A percentile compares a stretch with the other conserved stretches of the same genome.
Conservation (phyloP, 1,140 invertebrate genomes). For the Phthorimaea operculella region DNA sequence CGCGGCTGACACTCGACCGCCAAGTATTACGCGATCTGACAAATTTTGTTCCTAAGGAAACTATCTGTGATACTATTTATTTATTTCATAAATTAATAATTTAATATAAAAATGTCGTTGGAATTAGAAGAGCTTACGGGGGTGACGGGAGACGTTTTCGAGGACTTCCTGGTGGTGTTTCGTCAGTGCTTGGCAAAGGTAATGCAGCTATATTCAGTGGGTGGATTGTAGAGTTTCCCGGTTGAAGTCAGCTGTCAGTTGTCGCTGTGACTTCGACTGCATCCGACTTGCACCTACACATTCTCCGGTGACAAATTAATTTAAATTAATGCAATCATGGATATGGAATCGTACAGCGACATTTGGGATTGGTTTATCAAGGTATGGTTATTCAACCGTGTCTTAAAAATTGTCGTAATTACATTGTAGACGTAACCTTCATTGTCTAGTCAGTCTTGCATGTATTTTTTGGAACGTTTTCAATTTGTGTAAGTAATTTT, state of each 20-base stretch:
- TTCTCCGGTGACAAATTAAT: too few relatives aligned
- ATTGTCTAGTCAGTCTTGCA: neutral
- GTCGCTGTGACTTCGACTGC: neutral
- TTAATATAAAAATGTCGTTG: constrained; percentile 53
- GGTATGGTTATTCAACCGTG: constrained; percentile 23
- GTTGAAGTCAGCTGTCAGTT: neutral
- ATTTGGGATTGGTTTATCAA: constrained; percentile 49
- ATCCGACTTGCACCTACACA: neutral
- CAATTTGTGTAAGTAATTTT: neutral
- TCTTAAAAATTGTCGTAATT: neutral
- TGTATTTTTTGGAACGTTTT: constrained; percentile 3
- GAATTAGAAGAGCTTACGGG: constrained; percentile 61
- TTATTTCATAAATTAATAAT: constrained; percentile 33
- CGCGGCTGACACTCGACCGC: neutral
- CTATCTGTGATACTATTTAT: constrained; percentile 50
- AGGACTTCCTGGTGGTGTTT: constrained; percentile 71
- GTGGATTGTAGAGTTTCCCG: constrained; percentile 19
- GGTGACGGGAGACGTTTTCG: constrained; percentile 70
- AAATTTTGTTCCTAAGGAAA: constrained; percentile 51
- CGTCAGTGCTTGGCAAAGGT: constrained; percentile 71
- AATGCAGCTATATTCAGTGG: constrained; percentile 49
- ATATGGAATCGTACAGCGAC: constrained; percentile 39
- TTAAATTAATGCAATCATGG: constrained; percentile 17
- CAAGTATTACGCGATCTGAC: constrained; percentile 50
- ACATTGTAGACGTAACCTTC: neutral